Percentiles rank a stretch among this genome's conserved stretches.
phyloP scores from a whole-genome alignment of 1,140 invertebrate genomes.

The Maconellicoccus hirsutus region DNA sequence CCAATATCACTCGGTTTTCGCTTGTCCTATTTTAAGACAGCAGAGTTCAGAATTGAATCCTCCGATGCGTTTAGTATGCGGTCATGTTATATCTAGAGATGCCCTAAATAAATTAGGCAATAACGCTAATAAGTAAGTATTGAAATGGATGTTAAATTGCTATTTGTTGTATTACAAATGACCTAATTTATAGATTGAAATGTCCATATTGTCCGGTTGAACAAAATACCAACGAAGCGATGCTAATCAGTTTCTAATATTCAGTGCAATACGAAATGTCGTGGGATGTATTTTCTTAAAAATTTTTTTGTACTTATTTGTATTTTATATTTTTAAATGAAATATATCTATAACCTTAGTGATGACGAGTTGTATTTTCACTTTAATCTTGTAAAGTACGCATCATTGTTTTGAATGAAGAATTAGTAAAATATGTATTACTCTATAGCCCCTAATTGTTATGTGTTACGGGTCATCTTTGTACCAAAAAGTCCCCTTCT shows the following conservation, averaged over 20 bases:
- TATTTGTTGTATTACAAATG: neutral
- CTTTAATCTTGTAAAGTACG: neutral
- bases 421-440: no score
- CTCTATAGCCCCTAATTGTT: no score
- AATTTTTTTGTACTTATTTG: neutral
- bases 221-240: slow-evolving; percentile 83
- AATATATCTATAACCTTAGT: neutral
- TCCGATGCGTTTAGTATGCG: slow-evolving; percentile 91
- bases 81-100: slow-evolving; percentile 95
- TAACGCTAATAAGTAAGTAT: slow-evolving; percentile 67
- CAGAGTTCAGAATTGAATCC: slow-evolving; percentile 94
- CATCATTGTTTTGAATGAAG: neutral
- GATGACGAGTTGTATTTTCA: neutral
- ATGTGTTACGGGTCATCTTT: neutral
- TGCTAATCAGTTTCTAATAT: slow-evolving; percentile 77
- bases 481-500: no score
- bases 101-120: slow-evolving; percentile 88
- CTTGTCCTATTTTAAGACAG: slow-evolving; percentile 93
- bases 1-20: slow-evolving; percentile 94
- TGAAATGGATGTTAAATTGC: no score
- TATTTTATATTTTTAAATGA: neutral
- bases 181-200: slow-evolving; percentile 63
- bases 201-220: slow-evolving; percentile 97
- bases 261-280: neutral
- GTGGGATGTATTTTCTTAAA: neutral